phyloP scores from a whole-genome alignment of 2,888 invertebrate species.

The Cantharis nigra region DNA sequence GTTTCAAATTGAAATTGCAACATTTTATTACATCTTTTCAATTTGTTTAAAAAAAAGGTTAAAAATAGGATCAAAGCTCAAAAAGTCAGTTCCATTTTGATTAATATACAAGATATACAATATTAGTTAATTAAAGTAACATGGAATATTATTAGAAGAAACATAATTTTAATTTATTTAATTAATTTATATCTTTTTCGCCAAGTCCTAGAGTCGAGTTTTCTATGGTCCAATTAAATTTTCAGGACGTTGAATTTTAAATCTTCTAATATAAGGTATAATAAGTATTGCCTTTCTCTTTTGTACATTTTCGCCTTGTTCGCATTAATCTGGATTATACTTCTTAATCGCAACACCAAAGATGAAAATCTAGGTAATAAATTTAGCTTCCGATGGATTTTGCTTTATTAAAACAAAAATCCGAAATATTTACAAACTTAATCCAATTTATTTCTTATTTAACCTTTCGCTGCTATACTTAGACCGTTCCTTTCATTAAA shows the following conservation, averaged over 20 bases:
- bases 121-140: not conserved
- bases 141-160: not conserved
- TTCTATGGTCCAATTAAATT: conserved; percentile 16
- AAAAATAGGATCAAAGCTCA: not conserved
- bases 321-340: conserved; percentile 32
- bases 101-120: not conserved
- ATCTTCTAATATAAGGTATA: conserved; percentile 24
- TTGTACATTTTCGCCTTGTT: conserved; percentile 28
- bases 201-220: not conserved
- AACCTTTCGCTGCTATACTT: not conserved
- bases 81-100: not conserved
- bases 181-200: not conserved
- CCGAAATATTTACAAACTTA: conserved; percentile 27
- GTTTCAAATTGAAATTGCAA: not conserved
- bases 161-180: not conserved
- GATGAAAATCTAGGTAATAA: conserved; percentile 32
- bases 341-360: conserved; percentile 33
- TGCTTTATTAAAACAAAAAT: conserved; percentile 31
- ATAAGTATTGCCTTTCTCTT: conserved; percentile 25
- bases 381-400: conserved; percentile 31
- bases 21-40: not conserved
- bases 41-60: not conserved
- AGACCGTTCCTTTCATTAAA: not conserved
- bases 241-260: conserved; percentile 11
- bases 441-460: conserved; percentile 29